Percentiles rank a stretch among this genome's conserved stretches.
phyloP scores from a whole-genome alignment of 2,113 vertebrate species.

The Malaclemys terrapin region DNA sequence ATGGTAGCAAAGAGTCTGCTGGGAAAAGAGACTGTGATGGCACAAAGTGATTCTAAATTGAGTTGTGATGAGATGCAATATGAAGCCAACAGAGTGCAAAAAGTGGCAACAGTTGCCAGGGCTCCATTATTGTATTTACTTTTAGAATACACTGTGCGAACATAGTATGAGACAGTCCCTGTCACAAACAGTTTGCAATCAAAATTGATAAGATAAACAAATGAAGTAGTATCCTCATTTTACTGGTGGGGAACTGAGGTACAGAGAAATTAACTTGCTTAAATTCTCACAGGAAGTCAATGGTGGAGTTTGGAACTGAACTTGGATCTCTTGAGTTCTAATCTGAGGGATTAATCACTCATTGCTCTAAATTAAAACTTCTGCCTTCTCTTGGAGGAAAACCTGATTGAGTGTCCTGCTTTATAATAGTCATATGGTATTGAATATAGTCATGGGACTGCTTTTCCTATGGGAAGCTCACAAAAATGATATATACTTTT shows the following conservation, averaged over 20 bases:
- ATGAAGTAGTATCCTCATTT: background rate
- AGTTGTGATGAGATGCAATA: rapidly evolving
- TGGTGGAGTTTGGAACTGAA: background rate
- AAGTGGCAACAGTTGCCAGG: background rate
- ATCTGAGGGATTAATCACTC: background rate
- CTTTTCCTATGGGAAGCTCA: background rate
- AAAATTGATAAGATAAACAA: background rate
- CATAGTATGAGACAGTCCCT: background rate
- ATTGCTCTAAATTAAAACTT: background rate
- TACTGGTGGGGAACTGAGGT: background rate
- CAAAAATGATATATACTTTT: background rate
- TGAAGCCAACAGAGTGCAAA: background rate
- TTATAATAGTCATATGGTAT: background rate
- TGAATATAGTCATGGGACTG: background rate
- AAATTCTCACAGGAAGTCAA: background rate
- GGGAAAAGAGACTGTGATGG: background rate
- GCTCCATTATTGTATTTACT: background rate
- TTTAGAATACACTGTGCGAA: background rate
- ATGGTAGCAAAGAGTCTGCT: background rate
- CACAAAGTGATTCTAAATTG: background rate
- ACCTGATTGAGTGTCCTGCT: background rate
- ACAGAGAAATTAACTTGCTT: background rate
- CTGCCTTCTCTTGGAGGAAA: background rate
- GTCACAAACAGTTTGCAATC: background rate
- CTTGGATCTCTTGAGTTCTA: background rate